Evolutionary conservation across 2,113 vertebrate genomes (phyloP).

Genomic region (Eolophus roseicapilla): DNA sequence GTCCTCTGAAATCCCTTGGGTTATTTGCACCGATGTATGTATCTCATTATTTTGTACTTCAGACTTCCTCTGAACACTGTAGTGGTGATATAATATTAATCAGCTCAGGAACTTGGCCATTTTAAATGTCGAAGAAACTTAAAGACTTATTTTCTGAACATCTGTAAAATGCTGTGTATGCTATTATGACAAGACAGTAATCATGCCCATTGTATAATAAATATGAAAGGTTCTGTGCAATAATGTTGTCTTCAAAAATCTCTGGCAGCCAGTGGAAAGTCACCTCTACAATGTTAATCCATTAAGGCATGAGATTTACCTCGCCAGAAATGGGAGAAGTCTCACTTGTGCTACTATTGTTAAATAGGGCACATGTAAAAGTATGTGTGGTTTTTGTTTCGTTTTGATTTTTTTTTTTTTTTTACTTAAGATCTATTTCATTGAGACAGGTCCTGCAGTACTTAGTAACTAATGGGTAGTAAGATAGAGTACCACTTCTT

Average conservation of each 20-base stretch:
- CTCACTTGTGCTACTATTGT: background rate
- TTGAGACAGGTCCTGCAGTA: background rate
- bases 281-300: background rate
- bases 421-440: background rate
- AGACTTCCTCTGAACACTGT: background rate
- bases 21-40: background rate
- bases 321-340: background rate
- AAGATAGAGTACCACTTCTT: background rate
- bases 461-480: background rate
- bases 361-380: background rate
- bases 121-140: background rate
- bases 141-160: background rate
- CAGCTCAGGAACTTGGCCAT: background rate
- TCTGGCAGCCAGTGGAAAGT: background rate
- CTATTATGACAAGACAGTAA: background rate
- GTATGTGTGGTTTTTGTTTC: background rate
- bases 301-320: background rate
- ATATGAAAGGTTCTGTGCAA: background rate
- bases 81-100: background rate
- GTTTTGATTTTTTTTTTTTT: background rate
- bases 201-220: background rate
- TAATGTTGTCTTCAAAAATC: background rate
- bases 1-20: background rate
- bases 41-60: background rate
- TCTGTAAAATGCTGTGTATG: background rate